Conservation (phyloP, 2,888 invertebrate genomes). For the Physocephala rufipes region DNA sequence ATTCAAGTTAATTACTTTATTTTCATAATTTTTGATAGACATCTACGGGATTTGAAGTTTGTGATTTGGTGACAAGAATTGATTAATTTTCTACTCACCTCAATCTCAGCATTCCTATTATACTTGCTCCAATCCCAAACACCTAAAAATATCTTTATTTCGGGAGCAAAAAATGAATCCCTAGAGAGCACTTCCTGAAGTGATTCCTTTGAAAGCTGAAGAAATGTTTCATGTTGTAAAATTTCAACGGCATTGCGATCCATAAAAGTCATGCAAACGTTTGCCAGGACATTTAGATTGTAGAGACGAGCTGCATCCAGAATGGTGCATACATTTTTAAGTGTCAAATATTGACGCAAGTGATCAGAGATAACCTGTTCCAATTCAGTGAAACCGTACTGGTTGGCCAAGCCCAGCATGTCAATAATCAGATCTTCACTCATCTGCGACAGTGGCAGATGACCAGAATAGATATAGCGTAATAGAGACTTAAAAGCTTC, state of each 20-base stretch:
- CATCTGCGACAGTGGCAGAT: slow-evolving; percentile 74
- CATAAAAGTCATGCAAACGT: slow-evolving; percentile 89
- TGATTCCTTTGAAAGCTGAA: slow-evolving; percentile 79
- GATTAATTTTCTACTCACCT: slow-evolving; percentile 45
- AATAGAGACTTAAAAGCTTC: slow-evolving; percentile 89
- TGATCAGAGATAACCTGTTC: slow-evolving; percentile 94
- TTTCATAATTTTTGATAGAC: background rate
- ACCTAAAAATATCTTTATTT: slow-evolving; percentile 93
- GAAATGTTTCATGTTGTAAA: slow-evolving; percentile 84
- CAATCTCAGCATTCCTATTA: slow-evolving; percentile 71
- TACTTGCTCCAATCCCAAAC: slow-evolving; percentile 87
- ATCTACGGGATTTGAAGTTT: no score
- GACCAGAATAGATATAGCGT: slow-evolving; percentile 94
- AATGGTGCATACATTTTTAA: slow-evolving; percentile 93
- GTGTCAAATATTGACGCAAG: slow-evolving; percentile 84
- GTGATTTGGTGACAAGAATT: no score
- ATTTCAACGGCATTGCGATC: slow-evolving; percentile 89
- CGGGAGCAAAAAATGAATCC: slow-evolving; percentile 96
- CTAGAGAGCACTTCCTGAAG: slow-evolving; percentile 85
- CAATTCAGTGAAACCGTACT: slow-evolving; percentile 93
- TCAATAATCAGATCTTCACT: slow-evolving; percentile 77
- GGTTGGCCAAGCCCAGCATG: slow-evolving; percentile 88
- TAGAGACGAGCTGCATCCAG: slow-evolving; percentile 86
- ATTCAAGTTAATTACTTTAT: background rate
- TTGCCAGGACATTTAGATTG: slow-evolving; percentile 72